Base-by-base conservation (phyloP, 2,797 vertebrate genomes). In the Macrochelys suwanniensis region DNA sequence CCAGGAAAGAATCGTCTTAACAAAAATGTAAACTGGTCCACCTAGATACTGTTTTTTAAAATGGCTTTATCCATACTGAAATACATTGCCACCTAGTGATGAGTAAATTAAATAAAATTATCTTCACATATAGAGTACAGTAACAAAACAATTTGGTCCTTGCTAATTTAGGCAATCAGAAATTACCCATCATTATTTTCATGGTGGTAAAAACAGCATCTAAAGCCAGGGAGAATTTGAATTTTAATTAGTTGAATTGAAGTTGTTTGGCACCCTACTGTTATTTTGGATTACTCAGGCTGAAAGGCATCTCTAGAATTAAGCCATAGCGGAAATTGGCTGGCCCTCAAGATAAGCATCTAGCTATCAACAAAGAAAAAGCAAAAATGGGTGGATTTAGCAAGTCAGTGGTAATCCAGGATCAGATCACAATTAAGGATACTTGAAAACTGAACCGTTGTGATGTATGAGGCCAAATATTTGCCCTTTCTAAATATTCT, bases 71-170 rank as follows among this genome's bases (percentile, higher is more conserved):
- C 85, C 94, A 96, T 89, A n/a, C 93, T 85, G 96, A 98, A 93
- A 91, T 95, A 37, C 61, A 98, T 93, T 96, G 98, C 98, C 98
- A 98, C 97, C 98, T 98, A 98, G 98, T 96, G 98, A 97, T 94
- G 90, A 96, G 91, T 82, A 11, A 51, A 51, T 83, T 93, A 78
- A 28, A 1, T 65, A 86, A 65, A 93, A 10, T 82, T n/a, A 45
- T 82, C 8, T 61, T 61, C 3, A 71, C 68, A 71, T 26, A 45
- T 28, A 21, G 65, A 42, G 21, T 57, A 28, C 28, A 21, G 10
- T 19, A 47, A 19, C 45, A 77, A 28, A 77, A 49, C 11, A 61
- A 49, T 49, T 61, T n/a, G 28, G 42, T 51, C 26, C 80, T 76
- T 74, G 19, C 25, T 31, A 47, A 25, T 49, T 28, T 47, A 80